Conservation (phyloP, 2,888 invertebrate genomes). For the Uloborus plumipes region DNA sequence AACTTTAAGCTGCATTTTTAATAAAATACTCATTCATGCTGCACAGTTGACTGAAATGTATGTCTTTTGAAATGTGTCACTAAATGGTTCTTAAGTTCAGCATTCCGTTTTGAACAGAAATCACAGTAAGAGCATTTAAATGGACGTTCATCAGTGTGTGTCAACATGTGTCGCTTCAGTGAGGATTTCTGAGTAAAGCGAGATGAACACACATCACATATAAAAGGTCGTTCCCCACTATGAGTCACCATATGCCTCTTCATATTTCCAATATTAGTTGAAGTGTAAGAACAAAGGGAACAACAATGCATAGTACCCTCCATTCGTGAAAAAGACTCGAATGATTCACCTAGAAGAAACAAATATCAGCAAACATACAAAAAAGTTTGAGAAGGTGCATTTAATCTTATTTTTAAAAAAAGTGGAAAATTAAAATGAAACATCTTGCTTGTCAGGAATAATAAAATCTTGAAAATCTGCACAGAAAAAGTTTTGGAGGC, state of each 20-base stretch:
- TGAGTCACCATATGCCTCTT: constrained; percentile 10
- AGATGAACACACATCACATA: constrained; percentile 11
- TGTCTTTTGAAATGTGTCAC: not conserved
- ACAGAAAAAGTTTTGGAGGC: no score
- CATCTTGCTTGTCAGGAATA: no score
- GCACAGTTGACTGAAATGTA: not conserved
- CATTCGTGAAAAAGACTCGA: no score
- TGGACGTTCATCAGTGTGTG: not conserved
- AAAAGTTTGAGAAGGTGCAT: no score
- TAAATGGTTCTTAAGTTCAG: not conserved
- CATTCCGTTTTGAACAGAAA: not conserved
- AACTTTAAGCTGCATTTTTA: no score
- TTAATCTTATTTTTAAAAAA: no score
- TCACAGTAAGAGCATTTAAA: not conserved
- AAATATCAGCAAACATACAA: no score
- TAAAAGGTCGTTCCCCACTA: constrained; percentile 1
- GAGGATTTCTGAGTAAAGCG: no score
- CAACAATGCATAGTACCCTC: not conserved
- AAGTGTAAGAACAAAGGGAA: constrained; percentile 8
- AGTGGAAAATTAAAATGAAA: no score
- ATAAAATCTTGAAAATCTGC: no score
- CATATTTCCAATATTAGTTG: not conserved
- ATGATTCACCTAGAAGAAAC: no score
- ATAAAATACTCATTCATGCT: no score
- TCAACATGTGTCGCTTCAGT: not conserved